These are phyloP conservation scores for Masnerella sp. DNA, from an alignment of 2,888 invertebrate genomes.

Conservation along the genomic window DNA sequence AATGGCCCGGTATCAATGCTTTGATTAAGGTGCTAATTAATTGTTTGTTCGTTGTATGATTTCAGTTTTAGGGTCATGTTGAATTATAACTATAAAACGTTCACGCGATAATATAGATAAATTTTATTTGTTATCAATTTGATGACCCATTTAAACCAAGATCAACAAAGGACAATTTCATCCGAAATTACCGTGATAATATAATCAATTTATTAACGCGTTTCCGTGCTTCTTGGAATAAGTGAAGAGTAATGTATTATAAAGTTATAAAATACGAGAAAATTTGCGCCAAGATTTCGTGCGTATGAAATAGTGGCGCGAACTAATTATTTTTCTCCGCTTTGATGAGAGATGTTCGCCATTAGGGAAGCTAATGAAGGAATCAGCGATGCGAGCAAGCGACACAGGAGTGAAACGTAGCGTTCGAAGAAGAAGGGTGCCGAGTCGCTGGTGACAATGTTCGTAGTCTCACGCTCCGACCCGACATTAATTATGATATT, in stretches of 20 bases:
- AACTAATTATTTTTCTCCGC: constrained; percentile 39
- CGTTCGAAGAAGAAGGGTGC: constrained; percentile 60
- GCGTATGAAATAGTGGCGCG: constrained; percentile 9
- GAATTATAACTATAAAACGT: no score
- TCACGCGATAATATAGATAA: no score
- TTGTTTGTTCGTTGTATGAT: constrained; percentile 12
- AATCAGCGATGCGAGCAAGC: constrained; percentile 64
- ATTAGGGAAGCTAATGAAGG: constrained; percentile 57
- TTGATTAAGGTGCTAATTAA: constrained; percentile 15
- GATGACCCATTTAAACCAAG: no score
- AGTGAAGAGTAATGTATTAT: no score
- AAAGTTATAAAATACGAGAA: no score
- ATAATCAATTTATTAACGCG: no score
- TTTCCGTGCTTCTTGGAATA: no score
- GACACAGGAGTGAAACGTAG: constrained; percentile 55
- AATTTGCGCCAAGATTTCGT: no score
- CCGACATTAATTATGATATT: constrained; percentile 74
- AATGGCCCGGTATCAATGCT: background rate
- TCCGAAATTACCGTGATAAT: no score
- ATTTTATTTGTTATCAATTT: no score
- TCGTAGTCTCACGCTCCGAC: constrained; percentile 62
- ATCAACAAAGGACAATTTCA: no score
- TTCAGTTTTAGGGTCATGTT: no score
- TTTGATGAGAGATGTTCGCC: constrained; percentile 43
- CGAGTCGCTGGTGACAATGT: constrained; percentile 67